Evolutionary conservation across 1,140 invertebrate species (phyloP), one percentile per base, ranked within the genome.

Genomic region (Saxidomus purpurata): DNA sequence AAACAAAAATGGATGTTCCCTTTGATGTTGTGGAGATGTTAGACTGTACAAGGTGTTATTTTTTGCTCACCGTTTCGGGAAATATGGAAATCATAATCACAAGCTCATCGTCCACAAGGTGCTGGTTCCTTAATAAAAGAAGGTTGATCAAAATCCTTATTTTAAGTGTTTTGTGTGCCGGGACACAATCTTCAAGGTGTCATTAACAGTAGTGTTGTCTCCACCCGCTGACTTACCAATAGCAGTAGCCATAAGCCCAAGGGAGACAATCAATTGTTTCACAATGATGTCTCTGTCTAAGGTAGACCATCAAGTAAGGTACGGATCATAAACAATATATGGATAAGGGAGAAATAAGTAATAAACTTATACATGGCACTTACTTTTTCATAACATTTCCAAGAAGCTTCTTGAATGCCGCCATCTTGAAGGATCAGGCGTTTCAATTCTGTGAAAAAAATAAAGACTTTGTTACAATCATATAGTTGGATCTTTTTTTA

Each of bases 341-440:
- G 15, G 15, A 69, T 25, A 19, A 15, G 34, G 67, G 9, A 69
- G 15, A 9, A 36, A 6, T 47, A 25, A n/a, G n/a, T n/a, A 52
- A 36, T 19, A 55, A 80, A 28, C n/a, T 2, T 19, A 63, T 43
- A n/a, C 67, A 31, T 67, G 19, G 25, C 8, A 84, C 82, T 84
- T 84, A 84, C 82, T 84, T 84, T 84, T 84, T 84, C 59, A 84
- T 84, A 17, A 84, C 82, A 84, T 84, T 84, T 49, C 82, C 82
- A 28, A 84, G 82, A 11, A 84, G 67, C 31, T 84, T 84, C 43
- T 84, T 84, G 43, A 84, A 84, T 13, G 82, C 82, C 0, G 82
- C 82, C 82, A 84, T 84, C 6, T 67, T 71, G 9, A 40, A 43
- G 6, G 4, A 43, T 43, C 43, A 15, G 4, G 4, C n/a, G n/a